Percentiles rank a stretch among this genome's conserved stretches.
phyloP scores from a whole-genome alignment of 1,140 invertebrate species.

The Danaus melanippus region DNA sequence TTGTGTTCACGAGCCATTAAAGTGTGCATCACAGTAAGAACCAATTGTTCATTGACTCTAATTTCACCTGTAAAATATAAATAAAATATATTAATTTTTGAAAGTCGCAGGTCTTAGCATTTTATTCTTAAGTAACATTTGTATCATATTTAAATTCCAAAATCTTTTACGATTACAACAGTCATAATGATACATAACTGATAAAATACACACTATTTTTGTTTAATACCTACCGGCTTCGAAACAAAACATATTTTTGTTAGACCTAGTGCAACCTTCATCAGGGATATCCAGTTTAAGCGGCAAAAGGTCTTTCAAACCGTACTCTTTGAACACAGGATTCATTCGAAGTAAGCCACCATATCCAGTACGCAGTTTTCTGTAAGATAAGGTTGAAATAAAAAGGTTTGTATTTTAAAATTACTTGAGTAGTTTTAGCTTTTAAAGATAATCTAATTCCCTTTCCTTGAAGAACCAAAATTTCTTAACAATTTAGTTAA shows the following conservation, averaged over 20 bases:
- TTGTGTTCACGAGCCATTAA: conserved; percentile 93
- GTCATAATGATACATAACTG: background rate
- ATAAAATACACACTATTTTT: conserved; percentile 3
- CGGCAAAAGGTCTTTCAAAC: conserved; percentile 89
- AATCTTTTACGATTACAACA: background rate
- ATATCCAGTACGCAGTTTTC: conserved; percentile 84
- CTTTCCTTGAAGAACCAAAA: too few species aligned
- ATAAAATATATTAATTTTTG: background rate
- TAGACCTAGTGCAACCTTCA: conserved; percentile 92
- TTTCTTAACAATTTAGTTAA: too few species aligned
- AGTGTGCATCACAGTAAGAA: conserved; percentile 92
- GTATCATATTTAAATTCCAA: too few species aligned
- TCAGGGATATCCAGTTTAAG: conserved; percentile 92
- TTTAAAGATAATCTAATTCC: too few species aligned
- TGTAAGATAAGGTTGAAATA: conserved; percentile 32
- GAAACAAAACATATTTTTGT: conserved; percentile 91
- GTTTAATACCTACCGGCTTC: conserved; percentile 79
- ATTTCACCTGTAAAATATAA: conserved; percentile 81
- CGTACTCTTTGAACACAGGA: conserved; percentile 89
- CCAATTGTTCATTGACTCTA: conserved; percentile 93
- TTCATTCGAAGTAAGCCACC: conserved; percentile 89
- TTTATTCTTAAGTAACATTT: background rate
- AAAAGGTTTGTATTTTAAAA: background rate
- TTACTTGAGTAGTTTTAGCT: too few species aligned
- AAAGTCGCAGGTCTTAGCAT: background rate